Percentiles rank a stretch among this genome's conserved stretches.
These are phyloP conservation scores for Balaenoptera acutorostrata DNA, from an alignment of 2,113 vertebrate species.

Conservation along the genomic window DNA sequence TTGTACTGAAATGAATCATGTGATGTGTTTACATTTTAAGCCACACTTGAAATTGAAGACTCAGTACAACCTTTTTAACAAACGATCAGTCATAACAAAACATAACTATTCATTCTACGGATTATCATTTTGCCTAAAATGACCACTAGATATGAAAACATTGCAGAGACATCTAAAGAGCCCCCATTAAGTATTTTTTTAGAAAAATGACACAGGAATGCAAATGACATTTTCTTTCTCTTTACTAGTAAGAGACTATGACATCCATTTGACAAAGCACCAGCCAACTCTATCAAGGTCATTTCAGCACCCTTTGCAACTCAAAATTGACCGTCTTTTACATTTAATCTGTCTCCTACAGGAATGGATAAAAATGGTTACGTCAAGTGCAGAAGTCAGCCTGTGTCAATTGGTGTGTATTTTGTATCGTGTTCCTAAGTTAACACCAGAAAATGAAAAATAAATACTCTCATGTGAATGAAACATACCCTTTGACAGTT, in stretches of 20 bases:
- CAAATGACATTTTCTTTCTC: neutral
- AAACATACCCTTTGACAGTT: constrained; percentile 54
- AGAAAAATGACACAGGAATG: neutral
- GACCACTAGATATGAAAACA: constrained; percentile 13
- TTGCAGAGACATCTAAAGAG: neutral
- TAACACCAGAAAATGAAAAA: neutral
- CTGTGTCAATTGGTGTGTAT: neutral
- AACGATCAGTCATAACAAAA: neutral
- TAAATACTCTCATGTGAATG: neutral
- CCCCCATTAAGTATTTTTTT: neutral
- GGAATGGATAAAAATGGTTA: neutral
- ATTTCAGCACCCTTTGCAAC: neutral
- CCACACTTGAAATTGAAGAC: constrained; percentile 11
- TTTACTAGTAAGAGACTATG: neutral
- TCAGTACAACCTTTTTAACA: constrained; percentile 23
- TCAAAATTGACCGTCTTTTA: neutral
- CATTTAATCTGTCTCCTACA: neutral
- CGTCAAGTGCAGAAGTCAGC: neutral
- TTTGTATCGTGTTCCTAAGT: neutral
- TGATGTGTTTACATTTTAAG: neutral
- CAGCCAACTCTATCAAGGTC: neutral
- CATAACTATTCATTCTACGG: neutral
- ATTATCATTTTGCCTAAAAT: neutral
- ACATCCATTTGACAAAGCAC: neutral
- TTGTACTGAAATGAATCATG: neutral